Conservation (phyloP, 35 echinoderm and acorn worm genomes). For the Strongylocentrotus purpuratus region DNA sequence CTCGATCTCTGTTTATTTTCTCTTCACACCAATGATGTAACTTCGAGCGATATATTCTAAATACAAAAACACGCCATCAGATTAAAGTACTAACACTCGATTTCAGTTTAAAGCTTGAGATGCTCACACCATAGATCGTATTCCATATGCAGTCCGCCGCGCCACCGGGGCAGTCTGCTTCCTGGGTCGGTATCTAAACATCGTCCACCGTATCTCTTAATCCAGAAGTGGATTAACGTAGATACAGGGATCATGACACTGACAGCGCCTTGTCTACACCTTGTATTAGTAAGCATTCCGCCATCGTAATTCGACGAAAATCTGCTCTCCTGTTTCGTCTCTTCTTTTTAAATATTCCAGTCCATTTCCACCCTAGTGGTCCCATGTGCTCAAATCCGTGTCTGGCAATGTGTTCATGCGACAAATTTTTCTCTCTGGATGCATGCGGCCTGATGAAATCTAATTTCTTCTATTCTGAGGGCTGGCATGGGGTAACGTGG, state of each 20-base stretch:
- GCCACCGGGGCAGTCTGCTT: neutral
- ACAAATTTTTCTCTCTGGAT: neutral
- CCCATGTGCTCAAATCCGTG: conserved; percentile 8
- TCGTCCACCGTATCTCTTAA: neutral
- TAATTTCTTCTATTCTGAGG: neutral
- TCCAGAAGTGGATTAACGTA: neutral
- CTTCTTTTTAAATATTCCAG: neutral
- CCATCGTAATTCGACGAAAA: neutral
- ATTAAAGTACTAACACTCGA: neutral
- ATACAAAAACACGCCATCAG: neutral
- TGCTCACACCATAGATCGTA: neutral
- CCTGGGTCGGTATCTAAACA: neutral
- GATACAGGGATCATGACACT: neutral
- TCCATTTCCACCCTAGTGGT: neutral
- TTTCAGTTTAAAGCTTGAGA: neutral
- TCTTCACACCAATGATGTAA: too few species aligned
- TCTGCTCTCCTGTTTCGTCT: neutral
- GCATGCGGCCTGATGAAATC: neutral
- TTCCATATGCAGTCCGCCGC: neutral
- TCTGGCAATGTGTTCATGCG: neutral
- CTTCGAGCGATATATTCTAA: too few species aligned
- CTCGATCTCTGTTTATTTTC: neutral
- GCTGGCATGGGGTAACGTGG: neutral
- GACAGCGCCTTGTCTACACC: neutral
- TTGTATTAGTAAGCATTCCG: neutral